A percentile compares a stretch with the other conserved stretches of the same genome.
Conservation (phyloP, 2,888 invertebrate genomes). For the Aphidoletes aphidimyza region DNA sequence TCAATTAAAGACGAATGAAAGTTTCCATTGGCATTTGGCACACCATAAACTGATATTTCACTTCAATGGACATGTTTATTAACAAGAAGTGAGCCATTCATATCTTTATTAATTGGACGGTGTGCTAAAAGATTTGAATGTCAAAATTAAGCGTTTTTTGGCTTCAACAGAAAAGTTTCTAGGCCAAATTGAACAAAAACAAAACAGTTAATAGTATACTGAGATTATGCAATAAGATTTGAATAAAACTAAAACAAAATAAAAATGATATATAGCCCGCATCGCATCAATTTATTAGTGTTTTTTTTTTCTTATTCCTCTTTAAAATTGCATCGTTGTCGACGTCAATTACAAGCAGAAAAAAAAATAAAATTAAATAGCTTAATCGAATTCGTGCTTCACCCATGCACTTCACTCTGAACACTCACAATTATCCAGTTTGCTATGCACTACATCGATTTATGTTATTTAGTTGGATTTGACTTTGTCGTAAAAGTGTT, state of each 20-base stretch:
- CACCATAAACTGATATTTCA: not conserved
- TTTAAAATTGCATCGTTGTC: not conserved
- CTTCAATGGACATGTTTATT: not conserved
- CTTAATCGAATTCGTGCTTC: slow-evolving; percentile 17
- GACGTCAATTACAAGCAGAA: not conserved
- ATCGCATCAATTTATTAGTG: not conserved
- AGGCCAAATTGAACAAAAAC: not conserved
- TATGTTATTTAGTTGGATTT: too few species aligned
- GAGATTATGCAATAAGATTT: not conserved
- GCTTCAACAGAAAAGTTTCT: not conserved
- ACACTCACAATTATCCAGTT: not conserved
- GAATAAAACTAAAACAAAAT: not conserved
- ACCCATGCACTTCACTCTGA: not conserved
- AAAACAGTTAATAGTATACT: not conserved
- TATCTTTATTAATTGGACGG: slow-evolving; percentile 7
- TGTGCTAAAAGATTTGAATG: not conserved
- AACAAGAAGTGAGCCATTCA: not conserved
- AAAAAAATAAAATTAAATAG: not conserved
- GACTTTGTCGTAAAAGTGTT: not conserved
- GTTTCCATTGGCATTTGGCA: not conserved
- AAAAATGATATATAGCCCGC: too few species aligned
- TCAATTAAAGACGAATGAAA: not conserved
- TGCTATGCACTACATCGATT: not conserved
- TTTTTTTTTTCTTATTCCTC: too few species aligned
- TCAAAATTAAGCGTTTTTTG: not conserved